Base-by-base conservation (phyloP, 30 jellyfish, hydroid and myxozoan species). In the Aurelia aurita region DNA sequence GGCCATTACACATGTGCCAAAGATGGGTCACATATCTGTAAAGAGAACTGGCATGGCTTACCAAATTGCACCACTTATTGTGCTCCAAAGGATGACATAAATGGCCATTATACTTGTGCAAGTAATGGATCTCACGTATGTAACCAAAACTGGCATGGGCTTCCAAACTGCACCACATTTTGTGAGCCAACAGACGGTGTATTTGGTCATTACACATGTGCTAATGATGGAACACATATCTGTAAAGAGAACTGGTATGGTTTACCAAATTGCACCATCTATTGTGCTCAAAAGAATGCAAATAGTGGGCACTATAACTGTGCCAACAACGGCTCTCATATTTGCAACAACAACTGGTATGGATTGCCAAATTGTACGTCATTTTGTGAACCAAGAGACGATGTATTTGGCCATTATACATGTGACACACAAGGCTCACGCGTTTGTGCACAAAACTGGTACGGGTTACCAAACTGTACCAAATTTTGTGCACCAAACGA, bases 81-180 rank as follows among this genome's bases (percentile, higher is more conserved):
- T 72, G 85, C 14, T 0, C 72, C 72, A 60, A 55, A 21, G 5
- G 28, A 45, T 22, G 61, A 64, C 61, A 8, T 13, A 15, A 19
- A 35, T 26, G 91, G 85, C 7, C 72, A 69, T 25, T 72, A 60
- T 44, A 61, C 34, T 12, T 85, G 95, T 62, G 51, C 85, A 39
- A 31, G 13, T 6, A 74, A 28, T 15, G 95, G 95, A 19, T 55
- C 26, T 58, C 74, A 73, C 60, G 8, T 46, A 29, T 85, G 95
- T 58, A 25, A 39, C 19, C 34, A 31, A 3, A 46, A 85, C 29
- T 85, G 69, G 47, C 73, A 15, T 35, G 95, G 95, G 18, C 3
- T 6, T 1, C 51, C 23, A 47, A 85, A 74, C 21, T 85, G 95
- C 34, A 85, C 95, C 25, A 74, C 44, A 20, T 63, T 46, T 45